These are phyloP conservation scores for Amphiprion percula DNA, from an alignment of 2,113 vertebrate genomes.

Conservation along the genomic window DNA sequence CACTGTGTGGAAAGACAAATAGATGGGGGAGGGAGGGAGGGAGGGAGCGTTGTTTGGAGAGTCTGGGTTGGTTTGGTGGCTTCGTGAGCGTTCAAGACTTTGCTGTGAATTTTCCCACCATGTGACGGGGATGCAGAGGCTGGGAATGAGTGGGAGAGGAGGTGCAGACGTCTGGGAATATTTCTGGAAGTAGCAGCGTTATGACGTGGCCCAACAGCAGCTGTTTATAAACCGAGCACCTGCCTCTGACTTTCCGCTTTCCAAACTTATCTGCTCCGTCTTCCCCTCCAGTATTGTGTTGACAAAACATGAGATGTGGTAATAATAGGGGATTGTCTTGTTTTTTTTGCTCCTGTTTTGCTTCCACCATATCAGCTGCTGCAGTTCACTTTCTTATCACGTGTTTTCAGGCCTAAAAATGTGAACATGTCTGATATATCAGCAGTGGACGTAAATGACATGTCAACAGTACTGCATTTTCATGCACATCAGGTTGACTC, in stretches of 20 bases:
- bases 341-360: background rate
- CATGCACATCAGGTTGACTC: too few relatives aligned
- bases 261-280: slow-evolving; percentile 24
- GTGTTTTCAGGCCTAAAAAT: background rate
- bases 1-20: slow-evolving; percentile 63
- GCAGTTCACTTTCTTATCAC: background rate
- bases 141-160: slow-evolving; percentile 19
- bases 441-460: too few relatives aligned
- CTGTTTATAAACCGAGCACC: slow-evolving; percentile 51
- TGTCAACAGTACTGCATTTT: too few relatives aligned
- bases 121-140: background rate
- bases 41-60: slow-evolving; percentile 41
- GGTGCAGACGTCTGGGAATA: slow-evolving; percentile 25
- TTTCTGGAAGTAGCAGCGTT: slow-evolving; percentile 31
- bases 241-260: slow-evolving; percentile 37
- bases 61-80: slow-evolving; percentile 29
- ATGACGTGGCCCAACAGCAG: background rate
- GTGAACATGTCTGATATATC: background rate
- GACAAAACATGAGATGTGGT: slow-evolving; percentile 37
- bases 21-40: slow-evolving; percentile 19
- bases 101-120: slow-evolving; percentile 14
- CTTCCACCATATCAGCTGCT: background rate
- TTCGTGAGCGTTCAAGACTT: slow-evolving; percentile 35
- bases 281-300: slow-evolving; percentile 34
- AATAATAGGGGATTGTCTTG: background rate